phyloP scores from a whole-genome alignment of 2,113 vertebrate species.

The Eretmochelys imbricata region DNA sequence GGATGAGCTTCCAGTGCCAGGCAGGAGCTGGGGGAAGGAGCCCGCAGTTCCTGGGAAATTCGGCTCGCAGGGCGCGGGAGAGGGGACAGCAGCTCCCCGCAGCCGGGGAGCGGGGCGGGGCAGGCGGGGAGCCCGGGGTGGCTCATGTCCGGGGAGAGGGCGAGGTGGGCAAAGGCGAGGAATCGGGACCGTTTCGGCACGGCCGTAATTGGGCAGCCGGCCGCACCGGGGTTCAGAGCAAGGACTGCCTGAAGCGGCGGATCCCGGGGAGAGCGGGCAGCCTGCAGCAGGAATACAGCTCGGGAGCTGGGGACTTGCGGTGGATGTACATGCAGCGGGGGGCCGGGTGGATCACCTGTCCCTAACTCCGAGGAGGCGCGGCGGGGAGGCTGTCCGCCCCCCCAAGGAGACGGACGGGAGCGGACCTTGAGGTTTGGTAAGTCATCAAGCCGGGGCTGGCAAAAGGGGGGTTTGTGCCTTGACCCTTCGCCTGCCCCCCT shows the following conservation, averaged over 20 bases:
- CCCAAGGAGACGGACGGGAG: not conserved
- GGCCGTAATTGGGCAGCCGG: not conserved
- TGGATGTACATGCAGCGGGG: constrained; percentile 55
- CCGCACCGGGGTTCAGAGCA: not conserved
- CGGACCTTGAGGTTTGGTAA: constrained; percentile 31
- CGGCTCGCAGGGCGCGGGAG: not conserved
- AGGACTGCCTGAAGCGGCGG: not conserved
- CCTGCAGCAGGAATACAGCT: constrained; percentile 62
- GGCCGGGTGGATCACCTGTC: constrained; percentile 53
- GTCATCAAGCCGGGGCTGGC: not conserved
- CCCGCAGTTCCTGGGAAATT: constrained; percentile 22
- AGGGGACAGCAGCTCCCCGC: not conserved
- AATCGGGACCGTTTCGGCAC: not conserved
- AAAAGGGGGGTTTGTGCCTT: not conserved
- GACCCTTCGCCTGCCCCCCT: not conserved
- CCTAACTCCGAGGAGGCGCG: constrained; percentile 34
- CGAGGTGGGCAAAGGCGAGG: not conserved
- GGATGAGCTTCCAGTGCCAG: constrained; percentile 44
- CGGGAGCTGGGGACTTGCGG: constrained; percentile 28
- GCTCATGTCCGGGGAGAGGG: constrained; percentile 69
- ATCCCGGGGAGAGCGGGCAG: not conserved
- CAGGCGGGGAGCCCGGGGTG: constrained; percentile 8
- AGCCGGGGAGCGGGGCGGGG: not conserved
- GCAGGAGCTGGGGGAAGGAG: constrained; percentile 42
- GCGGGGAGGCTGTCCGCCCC: not conserved